Base-by-base conservation (phyloP, 2,113 vertebrate species). In the Choloepus hoffmanni region DNA sequence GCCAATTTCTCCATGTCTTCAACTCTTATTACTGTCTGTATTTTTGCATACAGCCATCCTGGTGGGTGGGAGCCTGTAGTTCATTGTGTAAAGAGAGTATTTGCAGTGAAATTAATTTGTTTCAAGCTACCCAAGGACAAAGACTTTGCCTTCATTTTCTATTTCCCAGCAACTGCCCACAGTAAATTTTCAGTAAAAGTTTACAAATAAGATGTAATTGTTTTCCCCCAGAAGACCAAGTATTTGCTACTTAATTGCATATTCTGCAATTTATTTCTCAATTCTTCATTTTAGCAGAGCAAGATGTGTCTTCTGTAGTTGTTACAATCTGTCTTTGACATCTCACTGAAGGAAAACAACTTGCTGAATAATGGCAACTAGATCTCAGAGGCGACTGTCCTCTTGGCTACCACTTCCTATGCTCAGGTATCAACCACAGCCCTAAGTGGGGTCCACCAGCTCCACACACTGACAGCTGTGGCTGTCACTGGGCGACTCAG, bases 321-420 rank as follows among this genome's bases (percentile, higher is more conserved):
- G 72, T 36, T 11, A 24, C 15, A 0, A 55, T 92, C 9, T 45
- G 36, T 93, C 58, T 85, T 45, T 88, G 87, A 23, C 5, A 28
- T 26, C 90, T 55, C 15, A 92, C 95, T 89, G 45, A 30, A 68
- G 0, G 0, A 43, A 95, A 93, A 14, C 95, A 85, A 23, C 58
- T 96, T 87, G 86, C 58, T 77, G 78, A 62, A 19, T 55, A 24
- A n/a, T 45, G 60, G 68, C 36, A 83, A 19, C 1, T 1, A 26
- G 79, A 16, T 16, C n/a, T 62, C 16, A 48, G 68, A 45, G n/a
- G 5, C 48, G 76, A 68, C 53, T 85, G 60, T 60, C 93, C 30
- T n/a, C 28, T 88, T 74, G 30, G 74, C 74, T 36, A 40, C 40
- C 62, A 87, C 77, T 97, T 98, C 94, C 97, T 97, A 65, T 90